Conservation (phyloP, 2,888 invertebrate species). For the Dioctria rufipes region DNA sequence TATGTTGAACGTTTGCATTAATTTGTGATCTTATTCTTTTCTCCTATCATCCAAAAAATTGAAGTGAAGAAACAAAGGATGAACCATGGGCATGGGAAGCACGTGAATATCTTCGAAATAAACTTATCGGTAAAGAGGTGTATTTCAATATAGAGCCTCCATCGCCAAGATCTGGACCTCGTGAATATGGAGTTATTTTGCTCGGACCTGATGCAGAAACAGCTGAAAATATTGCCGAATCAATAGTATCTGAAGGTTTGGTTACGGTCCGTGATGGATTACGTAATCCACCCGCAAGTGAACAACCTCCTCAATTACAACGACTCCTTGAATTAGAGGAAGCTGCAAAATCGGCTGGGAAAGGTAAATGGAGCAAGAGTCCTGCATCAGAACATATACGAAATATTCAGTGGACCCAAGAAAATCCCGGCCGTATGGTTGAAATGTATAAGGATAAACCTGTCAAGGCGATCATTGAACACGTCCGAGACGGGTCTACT, state of each 20-base stretch:
- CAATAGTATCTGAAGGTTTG: constrained; percentile 90
- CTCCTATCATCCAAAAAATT: constrained; percentile 48
- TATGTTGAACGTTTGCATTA: not conserved
- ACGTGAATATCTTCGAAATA: constrained; percentile 93
- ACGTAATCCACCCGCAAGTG: constrained; percentile 73
- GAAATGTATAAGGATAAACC: constrained; percentile 90
- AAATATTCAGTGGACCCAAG: constrained; percentile 90
- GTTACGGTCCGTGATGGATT: constrained; percentile 82
- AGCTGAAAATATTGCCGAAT: constrained; percentile 91
- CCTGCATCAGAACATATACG: constrained; percentile 80
- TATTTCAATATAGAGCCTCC: constrained; percentile 88
- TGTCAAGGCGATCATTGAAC: constrained; percentile 94
- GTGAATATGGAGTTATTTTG: constrained; percentile 91
- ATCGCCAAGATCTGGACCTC: constrained; percentile 78
- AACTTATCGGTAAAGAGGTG: constrained; percentile 92
- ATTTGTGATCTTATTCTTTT: constrained; percentile 51
- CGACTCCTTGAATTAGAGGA: constrained; percentile 90
- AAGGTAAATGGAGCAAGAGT: constrained; percentile 83
- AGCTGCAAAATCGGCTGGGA: constrained; percentile 87
- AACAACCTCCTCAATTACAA: constrained; percentile 80
- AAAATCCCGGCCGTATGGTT: constrained; percentile 86
- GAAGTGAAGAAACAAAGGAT: constrained; percentile 82
- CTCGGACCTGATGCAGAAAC: constrained; percentile 84
- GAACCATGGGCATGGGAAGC: constrained; percentile 99
- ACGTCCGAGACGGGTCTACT: constrained; percentile 97